Percentiles rank a stretch among this genome's conserved stretches.
Conservation (phyloP, 1,140 invertebrate species). For the Zaprionus inermis region DNA sequence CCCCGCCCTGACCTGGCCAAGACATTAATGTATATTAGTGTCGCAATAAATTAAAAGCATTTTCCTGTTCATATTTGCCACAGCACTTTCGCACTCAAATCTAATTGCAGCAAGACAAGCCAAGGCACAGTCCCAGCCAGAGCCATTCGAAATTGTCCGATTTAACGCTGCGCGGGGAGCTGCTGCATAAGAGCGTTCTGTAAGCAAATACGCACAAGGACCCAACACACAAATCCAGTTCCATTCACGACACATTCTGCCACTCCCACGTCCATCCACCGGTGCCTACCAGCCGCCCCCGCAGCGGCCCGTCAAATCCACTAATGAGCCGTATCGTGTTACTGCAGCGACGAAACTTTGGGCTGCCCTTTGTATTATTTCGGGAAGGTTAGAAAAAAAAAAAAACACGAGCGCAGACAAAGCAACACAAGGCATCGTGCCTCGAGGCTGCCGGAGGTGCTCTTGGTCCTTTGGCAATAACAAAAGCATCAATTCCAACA, state of each 20-base stretch:
- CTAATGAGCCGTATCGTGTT: slow-evolving; percentile 74
- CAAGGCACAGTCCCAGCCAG: too few species aligned
- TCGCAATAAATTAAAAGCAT: slow-evolving; percentile 81
- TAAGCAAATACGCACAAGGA: slow-evolving; percentile 63
- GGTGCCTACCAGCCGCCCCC: background rate
- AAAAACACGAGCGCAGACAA: slow-evolving; percentile 13
- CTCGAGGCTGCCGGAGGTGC: background rate
- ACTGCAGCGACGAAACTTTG: slow-evolving; percentile 50
- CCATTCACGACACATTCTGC: background rate
- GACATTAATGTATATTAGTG: slow-evolving; percentile 83
- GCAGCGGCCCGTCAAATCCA: slow-evolving; percentile 42
- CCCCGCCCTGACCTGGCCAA: slow-evolving; percentile 58
- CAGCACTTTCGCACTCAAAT: slow-evolving; percentile 63
- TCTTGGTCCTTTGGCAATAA: slow-evolving; percentile 8
- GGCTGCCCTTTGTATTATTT: slow-evolving; percentile 31
- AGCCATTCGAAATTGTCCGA: slow-evolving; percentile 59
- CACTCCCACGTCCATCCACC: background rate
- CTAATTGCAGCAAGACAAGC: slow-evolving; percentile 77
- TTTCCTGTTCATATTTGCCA: slow-evolving; percentile 79
- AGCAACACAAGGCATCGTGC: background rate
- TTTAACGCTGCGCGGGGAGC: slow-evolving; percentile 4
- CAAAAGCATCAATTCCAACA: slow-evolving; percentile 36
- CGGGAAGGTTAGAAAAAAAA: background rate
- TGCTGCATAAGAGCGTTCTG: slow-evolving; percentile 37
- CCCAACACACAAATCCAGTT: slow-evolving; percentile 23